Evolutionary conservation across 2,888 invertebrate genomes (phyloP).

Genomic region (Drosophila aldrichi): DNA sequence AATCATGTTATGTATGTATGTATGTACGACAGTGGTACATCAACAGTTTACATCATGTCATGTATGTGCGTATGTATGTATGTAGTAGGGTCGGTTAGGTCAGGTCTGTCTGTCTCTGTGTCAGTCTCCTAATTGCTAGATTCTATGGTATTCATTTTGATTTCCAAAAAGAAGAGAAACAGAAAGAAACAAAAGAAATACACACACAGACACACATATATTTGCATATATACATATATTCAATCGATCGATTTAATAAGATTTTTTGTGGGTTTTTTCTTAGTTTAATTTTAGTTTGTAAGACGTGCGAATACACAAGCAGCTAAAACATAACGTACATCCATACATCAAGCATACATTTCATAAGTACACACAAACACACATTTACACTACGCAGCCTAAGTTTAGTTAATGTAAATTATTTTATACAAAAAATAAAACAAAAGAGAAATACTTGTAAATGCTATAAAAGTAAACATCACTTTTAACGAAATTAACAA

Average conservation of each 20-base stretch:
- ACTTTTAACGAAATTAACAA: constrained; percentile 58
- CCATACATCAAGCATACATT: constrained; percentile 3
- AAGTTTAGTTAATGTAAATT: constrained; percentile 79
- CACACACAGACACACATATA: constrained; percentile 6
- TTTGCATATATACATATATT: constrained; percentile 37
- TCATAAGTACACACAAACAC: constrained; percentile 14
- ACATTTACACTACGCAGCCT: constrained; percentile 52
- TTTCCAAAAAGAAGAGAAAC: background rate
- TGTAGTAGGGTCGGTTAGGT: constrained; percentile 5
- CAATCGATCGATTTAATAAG: constrained; percentile 35
- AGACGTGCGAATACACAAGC: constrained; percentile 38
- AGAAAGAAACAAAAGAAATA: constrained; percentile 4
- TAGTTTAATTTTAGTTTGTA: constrained; percentile 75
- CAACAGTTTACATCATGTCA: constrained; percentile 7
- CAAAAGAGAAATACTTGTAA: constrained; percentile 49
- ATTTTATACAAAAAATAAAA: constrained; percentile 68
- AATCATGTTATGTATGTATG: constrained; percentile 21
- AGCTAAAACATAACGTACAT: constrained; percentile 32
- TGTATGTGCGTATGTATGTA: constrained; percentile 39
- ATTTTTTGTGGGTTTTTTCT: constrained; percentile 53
- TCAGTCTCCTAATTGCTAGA: constrained; percentile 37
- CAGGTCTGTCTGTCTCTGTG: constrained; percentile 16
- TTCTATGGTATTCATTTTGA: constrained; percentile 43
- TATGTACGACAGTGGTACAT: constrained; percentile 20
- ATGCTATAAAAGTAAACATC: constrained; percentile 63